Conservation (phyloP, 2,113 vertebrate species). For the Pomatorhinus ruficollis region DNA sequence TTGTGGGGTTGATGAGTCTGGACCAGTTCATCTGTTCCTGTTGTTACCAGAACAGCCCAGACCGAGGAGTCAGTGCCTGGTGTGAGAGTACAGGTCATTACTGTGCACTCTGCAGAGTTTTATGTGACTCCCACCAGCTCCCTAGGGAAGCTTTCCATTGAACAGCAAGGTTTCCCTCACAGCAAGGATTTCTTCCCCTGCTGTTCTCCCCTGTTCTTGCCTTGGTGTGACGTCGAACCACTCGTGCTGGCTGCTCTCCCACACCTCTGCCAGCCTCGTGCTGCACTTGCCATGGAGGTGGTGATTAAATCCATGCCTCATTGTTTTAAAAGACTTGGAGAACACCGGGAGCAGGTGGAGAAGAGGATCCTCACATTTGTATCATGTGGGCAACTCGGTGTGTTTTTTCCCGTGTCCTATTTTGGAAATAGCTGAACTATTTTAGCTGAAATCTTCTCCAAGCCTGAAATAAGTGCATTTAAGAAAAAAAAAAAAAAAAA, state of each 20-base stretch:
- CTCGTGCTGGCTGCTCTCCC: not conserved
- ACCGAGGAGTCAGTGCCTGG: not conserved
- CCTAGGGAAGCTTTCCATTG: not conserved
- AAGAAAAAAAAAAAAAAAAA: not conserved
- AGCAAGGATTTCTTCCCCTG: not conserved
- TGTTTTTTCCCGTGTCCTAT: not conserved
- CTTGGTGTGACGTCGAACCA: rapidly evolving
- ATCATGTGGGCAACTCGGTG: not conserved
- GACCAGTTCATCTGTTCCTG: not conserved
- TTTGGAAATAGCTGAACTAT: slow-evolving; percentile 48
- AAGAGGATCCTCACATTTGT: not conserved
- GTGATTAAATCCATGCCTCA: not conserved
- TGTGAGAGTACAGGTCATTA: not conserved
- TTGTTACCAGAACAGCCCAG: not conserved
- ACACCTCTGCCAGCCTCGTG: not conserved
- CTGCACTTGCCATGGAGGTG: not conserved
- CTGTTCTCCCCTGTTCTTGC: not conserved
- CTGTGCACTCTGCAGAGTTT: not conserved
- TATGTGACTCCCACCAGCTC: not conserved
- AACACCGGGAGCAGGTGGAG: not conserved
- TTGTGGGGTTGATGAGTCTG: not conserved
- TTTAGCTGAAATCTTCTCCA: slow-evolving; percentile 39
- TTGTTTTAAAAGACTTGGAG: slow-evolving; percentile 1
- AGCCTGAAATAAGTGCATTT: slow-evolving; percentile 52
- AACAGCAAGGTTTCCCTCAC: not conserved